A percentile compares a stretch with the other conserved stretches of the same genome.
These are phyloP conservation scores for Drosophila jambulina DNA, from an alignment of 1,140 invertebrate genomes.

Conservation along the genomic window DNA sequence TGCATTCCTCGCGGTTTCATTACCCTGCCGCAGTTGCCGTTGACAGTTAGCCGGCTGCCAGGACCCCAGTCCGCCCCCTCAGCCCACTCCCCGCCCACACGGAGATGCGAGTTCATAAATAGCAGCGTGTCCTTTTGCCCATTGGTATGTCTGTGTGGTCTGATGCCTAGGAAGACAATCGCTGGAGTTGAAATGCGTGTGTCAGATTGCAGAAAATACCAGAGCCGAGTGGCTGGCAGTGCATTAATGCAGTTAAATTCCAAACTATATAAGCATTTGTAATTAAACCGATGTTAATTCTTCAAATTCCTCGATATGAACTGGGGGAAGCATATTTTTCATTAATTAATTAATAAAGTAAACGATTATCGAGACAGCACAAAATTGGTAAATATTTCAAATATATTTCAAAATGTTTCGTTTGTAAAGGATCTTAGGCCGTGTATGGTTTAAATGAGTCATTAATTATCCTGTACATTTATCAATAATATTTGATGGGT, in stretches of 20 bases:
- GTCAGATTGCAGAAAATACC: conserved; percentile 45
- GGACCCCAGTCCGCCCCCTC: not conserved
- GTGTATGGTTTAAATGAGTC: not conserved
- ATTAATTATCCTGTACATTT: no score
- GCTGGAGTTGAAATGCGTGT: conserved; percentile 46
- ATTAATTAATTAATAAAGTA: no score
- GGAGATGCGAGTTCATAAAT: conserved; percentile 39
- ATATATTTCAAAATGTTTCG: not conserved
- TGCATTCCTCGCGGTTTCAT: conserved; percentile 54
- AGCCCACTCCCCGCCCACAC: not conserved
- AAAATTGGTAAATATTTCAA: no score
- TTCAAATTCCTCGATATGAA: not conserved
- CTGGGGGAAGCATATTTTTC: not conserved
- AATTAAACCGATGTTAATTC: not conserved
- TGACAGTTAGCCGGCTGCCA: conserved; percentile 34
- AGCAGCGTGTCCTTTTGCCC: conserved; percentile 18
- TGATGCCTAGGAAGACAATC: conserved; percentile 32
- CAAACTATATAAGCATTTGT: conserved; percentile 2
- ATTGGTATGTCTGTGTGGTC: conserved; percentile 8
- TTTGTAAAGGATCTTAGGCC: no score
- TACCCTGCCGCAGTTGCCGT: conserved; percentile 48
- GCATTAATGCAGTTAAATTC: conserved; percentile 38
- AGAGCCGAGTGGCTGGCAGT: conserved; percentile 24
- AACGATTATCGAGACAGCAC: no score
- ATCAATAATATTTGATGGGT: not conserved